Evolutionary conservation across 2,888 invertebrate genomes (phyloP).

Genomic region (Nephrocerus scutellatus): DNA sequence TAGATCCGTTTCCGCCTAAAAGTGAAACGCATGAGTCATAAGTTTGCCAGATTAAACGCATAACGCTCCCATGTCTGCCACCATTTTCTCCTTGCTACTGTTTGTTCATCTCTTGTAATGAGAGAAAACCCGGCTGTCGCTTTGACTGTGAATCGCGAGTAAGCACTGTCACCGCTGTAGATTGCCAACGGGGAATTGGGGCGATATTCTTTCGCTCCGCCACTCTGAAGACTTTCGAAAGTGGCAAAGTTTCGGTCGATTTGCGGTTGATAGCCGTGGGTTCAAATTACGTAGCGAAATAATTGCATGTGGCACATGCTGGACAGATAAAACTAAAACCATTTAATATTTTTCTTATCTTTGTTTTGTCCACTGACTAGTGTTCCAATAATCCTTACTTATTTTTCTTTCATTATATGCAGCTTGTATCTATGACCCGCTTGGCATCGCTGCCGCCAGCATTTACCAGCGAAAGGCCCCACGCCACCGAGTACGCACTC

Average conservation of each 20-base stretch:
- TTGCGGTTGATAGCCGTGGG: conserved; percentile 30
- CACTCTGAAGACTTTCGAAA: conserved; percentile 14
- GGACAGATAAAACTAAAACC: conserved; percentile 26
- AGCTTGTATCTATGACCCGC: conserved; percentile 59
- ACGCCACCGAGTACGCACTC: conserved; percentile 79
- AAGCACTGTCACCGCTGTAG: no score
- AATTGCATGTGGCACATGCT: conserved; percentile 16
- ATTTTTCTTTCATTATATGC: conserved; percentile 12
- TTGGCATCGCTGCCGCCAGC: conserved; percentile 78
- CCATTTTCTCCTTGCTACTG: conserved; percentile 2
- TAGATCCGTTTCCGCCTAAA: conserved; percentile 48
- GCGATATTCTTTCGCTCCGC: conserved; percentile 39
- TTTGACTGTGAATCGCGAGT: no score
- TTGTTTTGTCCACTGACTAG: not conserved
- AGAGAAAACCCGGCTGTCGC: conserved; percentile 31
- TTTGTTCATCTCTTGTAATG: conserved; percentile 27
- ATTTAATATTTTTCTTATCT: not conserved
- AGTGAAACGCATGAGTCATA: conserved; percentile 49
- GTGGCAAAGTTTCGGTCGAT: conserved; percentile 9
- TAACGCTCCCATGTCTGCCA: conserved; percentile 15
- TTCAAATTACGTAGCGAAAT: conserved; percentile 23
- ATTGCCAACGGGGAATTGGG: conserved; percentile 12
- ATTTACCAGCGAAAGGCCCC: conserved; percentile 66
- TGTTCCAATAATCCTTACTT: conserved; percentile 9
- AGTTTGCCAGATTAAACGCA: conserved; percentile 42